Evolutionary conservation across 2,113 vertebrate genomes (phyloP).

Genomic region (Scatophagus argus): DNA sequence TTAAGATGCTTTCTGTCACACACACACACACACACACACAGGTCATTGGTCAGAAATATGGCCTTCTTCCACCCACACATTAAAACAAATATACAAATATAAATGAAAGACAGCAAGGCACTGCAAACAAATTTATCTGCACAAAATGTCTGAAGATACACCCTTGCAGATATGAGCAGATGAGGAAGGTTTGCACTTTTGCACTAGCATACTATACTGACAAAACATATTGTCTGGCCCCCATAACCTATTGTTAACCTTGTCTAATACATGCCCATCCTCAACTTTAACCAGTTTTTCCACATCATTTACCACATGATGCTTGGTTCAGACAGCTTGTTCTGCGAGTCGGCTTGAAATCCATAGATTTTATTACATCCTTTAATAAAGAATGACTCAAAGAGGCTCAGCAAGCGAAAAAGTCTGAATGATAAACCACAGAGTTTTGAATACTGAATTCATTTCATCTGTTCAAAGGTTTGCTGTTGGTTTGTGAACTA

Average conservation of each 20-base stretch:
- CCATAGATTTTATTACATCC: background rate
- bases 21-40: slow-evolving; percentile 3
- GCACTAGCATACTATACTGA: background rate
- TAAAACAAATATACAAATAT: background rate
- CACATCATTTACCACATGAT: background rate
- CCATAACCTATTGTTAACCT: background rate
- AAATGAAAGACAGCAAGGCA: no score
- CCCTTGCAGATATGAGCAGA: no score
- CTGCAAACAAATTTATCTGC: no score
- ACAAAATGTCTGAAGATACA: no score
- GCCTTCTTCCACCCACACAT: background rate
- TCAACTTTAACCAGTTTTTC: no score
- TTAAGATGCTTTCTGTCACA: background rate
- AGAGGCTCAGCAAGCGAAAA: background rate
- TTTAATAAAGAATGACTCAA: background rate
- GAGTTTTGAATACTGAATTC: background rate
- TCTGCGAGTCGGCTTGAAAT: background rate
- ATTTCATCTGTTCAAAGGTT: background rate
- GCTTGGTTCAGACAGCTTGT: background rate
- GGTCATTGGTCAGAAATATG: no score
- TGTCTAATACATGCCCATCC: background rate
- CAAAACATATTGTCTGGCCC: background rate
- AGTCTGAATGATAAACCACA: background rate
- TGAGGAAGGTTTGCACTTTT: no score
- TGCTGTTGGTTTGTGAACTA: background rate